These are phyloP conservation scores for Pelobates cultripes DNA, from an alignment of 2,797 vertebrate species.

Conservation along the genomic window DNA sequence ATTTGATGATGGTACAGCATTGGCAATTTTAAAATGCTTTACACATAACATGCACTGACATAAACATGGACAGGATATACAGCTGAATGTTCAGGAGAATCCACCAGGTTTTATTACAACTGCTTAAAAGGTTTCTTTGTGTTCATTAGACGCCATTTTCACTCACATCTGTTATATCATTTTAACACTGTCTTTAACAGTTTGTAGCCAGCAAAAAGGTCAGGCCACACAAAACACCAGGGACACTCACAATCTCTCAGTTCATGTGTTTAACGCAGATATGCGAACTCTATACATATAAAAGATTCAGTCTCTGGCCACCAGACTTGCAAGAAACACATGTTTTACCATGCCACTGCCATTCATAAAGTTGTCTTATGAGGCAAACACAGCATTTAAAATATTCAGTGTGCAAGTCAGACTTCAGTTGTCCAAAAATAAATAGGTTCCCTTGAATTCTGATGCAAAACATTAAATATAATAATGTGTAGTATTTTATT, in stretches of 20 bases:
- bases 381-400: too few species aligned
- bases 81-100: slow-evolving; percentile 31
- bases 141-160: slow-evolving; percentile 31
- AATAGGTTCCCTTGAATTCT: too few species aligned
- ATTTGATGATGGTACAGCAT: background rate
- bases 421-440: too few species aligned
- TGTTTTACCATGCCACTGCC: background rate
- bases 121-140: slow-evolving; percentile 43
- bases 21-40: slow-evolving; percentile 8
- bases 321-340: background rate
- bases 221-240: slow-evolving; percentile 30
- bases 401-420: too few species aligned
- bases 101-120: slow-evolving; percentile 30
- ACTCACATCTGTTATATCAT: slow-evolving; percentile 45
- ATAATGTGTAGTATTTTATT: too few species aligned
- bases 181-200: slow-evolving; percentile 39
- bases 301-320: background rate
- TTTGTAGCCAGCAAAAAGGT: slow-evolving; percentile 45
- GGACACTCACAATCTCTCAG: background rate
- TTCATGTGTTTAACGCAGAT: background rate
- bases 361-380: too few species aligned
- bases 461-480: too few species aligned
- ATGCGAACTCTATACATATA: background rate
- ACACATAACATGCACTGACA: background rate
- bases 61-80: slow-evolving; percentile 30